Conservation (phyloP, 2,113 vertebrate species). For the Nibea coibor region DNA sequence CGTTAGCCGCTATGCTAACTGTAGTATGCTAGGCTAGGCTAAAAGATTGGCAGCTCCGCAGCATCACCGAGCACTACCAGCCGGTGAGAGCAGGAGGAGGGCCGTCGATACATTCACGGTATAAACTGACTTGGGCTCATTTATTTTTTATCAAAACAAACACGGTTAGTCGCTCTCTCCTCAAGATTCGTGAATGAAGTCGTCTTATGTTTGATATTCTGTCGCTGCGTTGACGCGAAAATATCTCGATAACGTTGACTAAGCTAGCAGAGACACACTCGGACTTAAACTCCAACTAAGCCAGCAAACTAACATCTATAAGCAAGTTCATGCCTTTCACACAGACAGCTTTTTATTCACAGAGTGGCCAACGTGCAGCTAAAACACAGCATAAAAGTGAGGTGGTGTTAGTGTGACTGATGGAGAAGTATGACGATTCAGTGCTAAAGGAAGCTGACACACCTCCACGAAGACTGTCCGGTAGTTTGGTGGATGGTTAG, state of each 20-base stretch:
- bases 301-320: background rate
- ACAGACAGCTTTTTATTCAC: background rate
- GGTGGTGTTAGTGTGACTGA: slow-evolving; percentile 42
- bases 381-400: background rate
- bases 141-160: background rate
- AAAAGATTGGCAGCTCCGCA: slow-evolving; percentile 43
- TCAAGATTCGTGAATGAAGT: rapidly evolving
- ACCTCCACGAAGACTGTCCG: background rate
- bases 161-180: rapidly evolving
- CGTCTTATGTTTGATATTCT: background rate
- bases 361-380: background rate
- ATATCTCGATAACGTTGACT: background rate
- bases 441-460: background rate
- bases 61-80: slow-evolving; percentile 35
- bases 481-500: background rate
- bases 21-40: slow-evolving; percentile 52
- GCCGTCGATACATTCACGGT: background rate
- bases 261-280: background rate
- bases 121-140: rapidly evolving
- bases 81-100: slow-evolving; percentile 10
- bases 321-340: background rate
- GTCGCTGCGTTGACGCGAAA: background rate
- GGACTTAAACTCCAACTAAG: background rate
- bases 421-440: background rate
- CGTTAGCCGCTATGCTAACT: slow-evolving; percentile 50